phyloP scores from a whole-genome alignment of 1,140 invertebrate genomes.

The Fopius arisanus region DNA sequence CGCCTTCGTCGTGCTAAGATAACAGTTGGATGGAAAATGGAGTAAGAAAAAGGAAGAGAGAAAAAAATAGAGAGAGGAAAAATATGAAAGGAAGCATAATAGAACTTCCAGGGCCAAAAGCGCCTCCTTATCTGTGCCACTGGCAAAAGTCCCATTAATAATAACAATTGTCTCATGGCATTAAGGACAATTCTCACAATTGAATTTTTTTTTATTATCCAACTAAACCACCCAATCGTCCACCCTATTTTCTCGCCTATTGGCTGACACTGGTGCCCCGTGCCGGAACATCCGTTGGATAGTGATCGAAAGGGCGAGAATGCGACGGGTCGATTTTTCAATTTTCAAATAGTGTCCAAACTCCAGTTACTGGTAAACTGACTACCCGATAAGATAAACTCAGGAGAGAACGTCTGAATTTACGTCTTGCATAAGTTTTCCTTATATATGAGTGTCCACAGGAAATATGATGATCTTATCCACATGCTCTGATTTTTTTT shows the following conservation, averaged over 20 bases:
- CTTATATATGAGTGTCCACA: conserved; percentile 62
- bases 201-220: conserved; percentile 19
- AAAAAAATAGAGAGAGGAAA: conserved; percentile 12
- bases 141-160: conserved; percentile 16
- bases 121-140: conserved; percentile 24
- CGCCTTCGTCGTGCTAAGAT: conserved; percentile 61
- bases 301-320: background rate
- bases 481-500: conserved; percentile 40
- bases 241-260: background rate
- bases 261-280: background rate
- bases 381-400: conserved; percentile 59
- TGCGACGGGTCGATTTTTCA: conserved; percentile 57
- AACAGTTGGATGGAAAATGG: conserved; percentile 58
- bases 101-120: background rate
- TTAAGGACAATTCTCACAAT: conserved; percentile 6
- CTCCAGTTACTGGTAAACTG: conserved; percentile 51
- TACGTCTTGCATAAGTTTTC: conserved; percentile 60
- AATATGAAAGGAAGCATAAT: conserved; percentile 27
- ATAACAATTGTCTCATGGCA: conserved; percentile 13
- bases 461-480: conserved; percentile 67
- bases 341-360: conserved; percentile 60
- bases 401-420: conserved; percentile 40
- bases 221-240: too few species aligned
- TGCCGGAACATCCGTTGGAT: conserved; percentile 7
- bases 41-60: conserved; percentile 23